These are phyloP conservation scores for Agrilus planipennis DNA, from an alignment of 1,140 invertebrate species.

Conservation along the genomic window DNA sequence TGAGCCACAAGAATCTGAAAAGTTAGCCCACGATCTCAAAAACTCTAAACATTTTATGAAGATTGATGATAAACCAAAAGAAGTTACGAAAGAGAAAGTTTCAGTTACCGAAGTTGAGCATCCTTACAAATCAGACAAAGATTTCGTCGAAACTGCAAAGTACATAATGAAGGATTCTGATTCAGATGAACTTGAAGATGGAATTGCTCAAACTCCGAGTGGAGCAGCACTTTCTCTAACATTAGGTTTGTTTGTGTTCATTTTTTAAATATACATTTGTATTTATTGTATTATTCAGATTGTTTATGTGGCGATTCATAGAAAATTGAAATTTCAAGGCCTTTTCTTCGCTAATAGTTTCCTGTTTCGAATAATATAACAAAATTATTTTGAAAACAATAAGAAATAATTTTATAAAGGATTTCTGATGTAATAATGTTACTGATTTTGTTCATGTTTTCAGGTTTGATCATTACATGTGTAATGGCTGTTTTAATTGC, in stretches of 20 bases:
- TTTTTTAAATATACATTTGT: constrained; percentile 1
- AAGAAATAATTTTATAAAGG: too few relatives aligned
- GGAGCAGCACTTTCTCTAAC: constrained; percentile 78
- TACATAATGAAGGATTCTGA: constrained; percentile 21
- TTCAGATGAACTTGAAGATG: constrained; percentile 38
- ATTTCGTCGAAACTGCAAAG: too few relatives aligned
- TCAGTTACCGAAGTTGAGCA: too few relatives aligned
- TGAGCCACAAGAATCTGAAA: constrained; percentile 22
- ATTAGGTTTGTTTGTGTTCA: constrained; percentile 39
- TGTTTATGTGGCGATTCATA: not conserved
- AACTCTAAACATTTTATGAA: constrained; percentile 26
- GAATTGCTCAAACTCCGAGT: constrained; percentile 50
- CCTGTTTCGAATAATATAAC: too few relatives aligned
- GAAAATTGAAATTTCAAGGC: too few relatives aligned
- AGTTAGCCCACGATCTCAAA: constrained; percentile 30
- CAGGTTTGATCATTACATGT: constrained; percentile 54
- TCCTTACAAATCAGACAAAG: too few relatives aligned
- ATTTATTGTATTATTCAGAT: not conserved
- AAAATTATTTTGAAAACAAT: too few relatives aligned
- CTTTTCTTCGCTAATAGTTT: too few relatives aligned
- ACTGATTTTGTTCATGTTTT: too few relatives aligned
- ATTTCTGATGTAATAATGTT: too few relatives aligned
- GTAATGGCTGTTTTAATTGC: constrained; percentile 60
- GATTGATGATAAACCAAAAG: constrained; percentile 10
- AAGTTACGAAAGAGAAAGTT: constrained; percentile 5